Percentiles rank a stretch among this genome's conserved stretches.
Conservation (phyloP, 2,113 vertebrate genomes). For the Danio rerio region GRCz12tu NC_133197.1:22378501-22379000, state of each 20-base stretch:
- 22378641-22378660: slow-evolving; percentile 68
- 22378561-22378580: slow-evolving; percentile 8
- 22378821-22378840: slow-evolving; percentile 77
- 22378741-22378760: slow-evolving; percentile 89
- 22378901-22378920: slow-evolving; percentile 67
- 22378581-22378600: slow-evolving; percentile 19
- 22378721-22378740: slow-evolving; percentile 80
- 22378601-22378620: slow-evolving; percentile 67
- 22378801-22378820: slow-evolving; percentile 76
- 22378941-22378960: slow-evolving; percentile 47
- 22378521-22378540: slow-evolving; percentile 16
- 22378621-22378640: slow-evolving; percentile 75
- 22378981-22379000: slow-evolving; percentile 54
- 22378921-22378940: slow-evolving; percentile 57
- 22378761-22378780: slow-evolving; percentile 87
- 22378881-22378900: slow-evolving; percentile 70
- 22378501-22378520: not conserved
- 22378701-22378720: slow-evolving; percentile 89
- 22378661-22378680: slow-evolving; percentile 67
- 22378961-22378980: slow-evolving; percentile 57
- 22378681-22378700: slow-evolving; percentile 73
- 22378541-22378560: slow-evolving; percentile 27
- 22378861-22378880: slow-evolving; percentile 60
- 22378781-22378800: slow-evolving; percentile 73
- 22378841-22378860: slow-evolving; percentile 66